Base-by-base conservation (phyloP, 2,888 invertebrate species). In the Trisateles emortualis region DNA sequence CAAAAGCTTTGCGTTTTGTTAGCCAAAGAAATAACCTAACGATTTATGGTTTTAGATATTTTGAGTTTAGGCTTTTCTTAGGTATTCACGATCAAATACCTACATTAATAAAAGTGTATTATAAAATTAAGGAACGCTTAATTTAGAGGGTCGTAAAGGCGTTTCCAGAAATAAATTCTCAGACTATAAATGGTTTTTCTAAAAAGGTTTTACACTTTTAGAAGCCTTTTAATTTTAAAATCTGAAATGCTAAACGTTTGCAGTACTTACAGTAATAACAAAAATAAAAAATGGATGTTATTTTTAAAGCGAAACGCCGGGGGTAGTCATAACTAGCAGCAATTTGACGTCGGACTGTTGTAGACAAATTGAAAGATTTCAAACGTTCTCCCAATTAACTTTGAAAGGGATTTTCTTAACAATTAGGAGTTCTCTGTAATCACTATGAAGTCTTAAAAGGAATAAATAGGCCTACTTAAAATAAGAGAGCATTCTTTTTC, bases 351-450 rank as follows among this genome's bases (percentile, higher is more conserved):
- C 38, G 39, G 45, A 32, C 45, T 47, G 58, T 52, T 44, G 41
- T 39, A 52, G 48, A 56, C 43, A 36, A 53, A 62, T 54, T 47
- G 49, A 47, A 49, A 39, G 14, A 49, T 51, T 52, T 38, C 10
- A 50, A 60, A 36, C 10, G 29, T 8, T 47, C 38, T 49, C 17
- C 47, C 58, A 65, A 59, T 65, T 62, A 62, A 46, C 5, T 42
- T 65, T 55, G 32, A 29, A 36, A 51, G 14, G 1, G 47, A 11
- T 29, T 52, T 13, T 13, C 14, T 29, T 38, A 40, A 16, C 24
- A 44, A 57, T 32, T 32, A 42, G 9, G 11, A 17, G 16, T 43
- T 17, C 2, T 22, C 13, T 43, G 10, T 17, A 13, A 19, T 32
- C 16, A 9, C 1, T 10, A 32, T 26, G 1, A 6, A 22, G 11